Percentiles rank a stretch among this genome's conserved stretches.
Conservation (phyloP, 2,113 vertebrate genomes). For the Tachysurus vachellii region DNA sequence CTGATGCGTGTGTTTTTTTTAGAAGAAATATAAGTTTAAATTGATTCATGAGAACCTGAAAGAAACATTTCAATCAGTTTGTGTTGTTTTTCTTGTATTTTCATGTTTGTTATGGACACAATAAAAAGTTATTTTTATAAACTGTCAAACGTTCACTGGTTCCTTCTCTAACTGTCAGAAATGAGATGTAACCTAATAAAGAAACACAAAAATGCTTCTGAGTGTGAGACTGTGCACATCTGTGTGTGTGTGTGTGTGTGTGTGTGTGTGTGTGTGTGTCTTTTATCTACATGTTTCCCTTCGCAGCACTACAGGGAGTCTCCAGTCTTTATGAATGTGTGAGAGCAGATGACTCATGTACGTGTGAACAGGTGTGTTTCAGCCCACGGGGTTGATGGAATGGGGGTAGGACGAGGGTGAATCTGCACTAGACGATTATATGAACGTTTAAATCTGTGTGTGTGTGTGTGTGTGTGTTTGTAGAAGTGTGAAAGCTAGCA, state of each 20-base stretch:
- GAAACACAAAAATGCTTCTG: background rate
- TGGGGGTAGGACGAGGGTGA: background rate
- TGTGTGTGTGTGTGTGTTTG: constrained; percentile 25
- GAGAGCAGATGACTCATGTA: constrained; percentile 33
- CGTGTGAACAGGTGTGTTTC: constrained; percentile 18
- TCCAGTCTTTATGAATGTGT: constrained; percentile 3
- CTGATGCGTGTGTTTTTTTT: too few relatives aligned
- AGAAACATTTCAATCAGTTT: background rate
- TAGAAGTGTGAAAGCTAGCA: constrained; percentile 42
- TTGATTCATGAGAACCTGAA: background rate
- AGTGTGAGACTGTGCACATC: background rate
- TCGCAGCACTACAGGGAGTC: constrained; percentile 15
- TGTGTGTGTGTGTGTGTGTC: constrained; percentile 21
- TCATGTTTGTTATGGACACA: background rate
- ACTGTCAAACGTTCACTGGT: background rate
- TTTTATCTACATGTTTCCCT: background rate
- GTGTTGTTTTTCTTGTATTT: background rate
- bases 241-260: constrained; percentile 32
- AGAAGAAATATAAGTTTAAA: too few relatives aligned
- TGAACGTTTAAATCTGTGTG: background rate
- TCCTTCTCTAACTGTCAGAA: background rate
- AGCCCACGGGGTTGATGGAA: background rate
- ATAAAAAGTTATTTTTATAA: background rate
- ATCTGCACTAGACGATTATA: background rate
- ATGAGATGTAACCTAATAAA: background rate